Evolutionary conservation across 1,140 invertebrate species (phyloP).

Genomic region (Gryon sp.): DNA sequence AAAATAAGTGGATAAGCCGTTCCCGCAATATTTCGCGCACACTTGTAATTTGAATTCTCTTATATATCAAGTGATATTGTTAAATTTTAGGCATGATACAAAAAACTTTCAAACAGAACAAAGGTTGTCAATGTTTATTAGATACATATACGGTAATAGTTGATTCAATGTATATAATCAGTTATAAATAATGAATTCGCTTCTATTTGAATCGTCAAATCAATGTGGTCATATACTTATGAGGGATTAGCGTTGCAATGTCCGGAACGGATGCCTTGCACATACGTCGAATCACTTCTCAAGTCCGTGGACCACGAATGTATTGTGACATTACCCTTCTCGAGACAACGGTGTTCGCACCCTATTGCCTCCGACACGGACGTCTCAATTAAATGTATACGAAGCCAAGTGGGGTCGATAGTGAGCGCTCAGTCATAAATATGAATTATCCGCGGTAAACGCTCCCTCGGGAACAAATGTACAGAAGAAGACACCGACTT

Average conservation of each 20-base stretch:
- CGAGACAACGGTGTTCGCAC: slow-evolving; percentile 74
- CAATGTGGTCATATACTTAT: slow-evolving; percentile 31
- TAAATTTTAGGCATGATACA: no score
- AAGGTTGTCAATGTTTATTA: background rate
- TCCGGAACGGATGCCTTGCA: slow-evolving; percentile 46
- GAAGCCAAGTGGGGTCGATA: slow-evolving; percentile 78
- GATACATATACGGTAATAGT: background rate
- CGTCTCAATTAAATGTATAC: slow-evolving; percentile 80
- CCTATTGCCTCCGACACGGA: slow-evolving; percentile 78
- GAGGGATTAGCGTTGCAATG: slow-evolving; percentile 31
- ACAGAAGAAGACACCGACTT: slow-evolving; percentile 40
- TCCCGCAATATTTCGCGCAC: slow-evolving; percentile 33
- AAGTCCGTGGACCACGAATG: slow-evolving; percentile 53
- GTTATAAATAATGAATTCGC: slow-evolving; percentile 17
- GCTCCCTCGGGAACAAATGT: slow-evolving; percentile 70
- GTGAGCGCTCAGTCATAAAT: slow-evolving; percentile 78
- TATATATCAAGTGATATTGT: no score
- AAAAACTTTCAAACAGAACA: no score
- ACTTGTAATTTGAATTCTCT: slow-evolving; percentile 42
- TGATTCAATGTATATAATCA: background rate
- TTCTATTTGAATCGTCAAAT: slow-evolving; percentile 36
- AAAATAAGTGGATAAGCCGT: slow-evolving; percentile 60
- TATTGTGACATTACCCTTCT: slow-evolving; percentile 69
- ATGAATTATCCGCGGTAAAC: slow-evolving; percentile 79
- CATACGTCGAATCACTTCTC: slow-evolving; percentile 57